A percentile compares a stretch with the other conserved stretches of the same genome.
phyloP scores from a whole-genome alignment of 2,888 invertebrate genomes.

The Brachypalpus laphriformis region DNA sequence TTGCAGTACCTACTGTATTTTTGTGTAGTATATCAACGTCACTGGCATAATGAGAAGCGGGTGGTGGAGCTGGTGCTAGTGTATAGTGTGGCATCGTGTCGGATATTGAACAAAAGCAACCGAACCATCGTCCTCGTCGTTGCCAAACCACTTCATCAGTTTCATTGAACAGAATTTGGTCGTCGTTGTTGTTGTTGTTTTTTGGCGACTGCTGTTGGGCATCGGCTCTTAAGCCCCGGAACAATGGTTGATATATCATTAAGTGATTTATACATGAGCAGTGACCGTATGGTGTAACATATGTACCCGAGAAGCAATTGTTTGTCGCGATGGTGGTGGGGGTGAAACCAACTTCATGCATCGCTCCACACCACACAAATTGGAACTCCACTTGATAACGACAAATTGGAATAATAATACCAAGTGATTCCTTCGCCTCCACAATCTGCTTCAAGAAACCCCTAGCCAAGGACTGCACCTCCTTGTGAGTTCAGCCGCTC shows the following conservation, averaged over 20 bases:
- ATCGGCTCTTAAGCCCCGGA: slow-evolving; percentile 58
- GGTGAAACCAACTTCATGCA: slow-evolving; percentile 29
- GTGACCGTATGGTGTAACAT: slow-evolving; percentile 57
- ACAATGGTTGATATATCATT: slow-evolving; percentile 70
- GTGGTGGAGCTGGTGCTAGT: slow-evolving; percentile 9
- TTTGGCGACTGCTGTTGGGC: slow-evolving; percentile 38
- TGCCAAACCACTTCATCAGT: slow-evolving; percentile 73
- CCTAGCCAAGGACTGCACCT: slow-evolving; percentile 52
- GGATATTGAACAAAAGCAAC: slow-evolving; percentile 61
- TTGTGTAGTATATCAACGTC: slow-evolving; percentile 28
- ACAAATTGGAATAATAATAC: slow-evolving; percentile 71
- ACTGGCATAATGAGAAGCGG: slow-evolving; percentile 51
- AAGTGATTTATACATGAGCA: slow-evolving; percentile 66
- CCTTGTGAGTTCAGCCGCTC: slow-evolving; percentile 60
- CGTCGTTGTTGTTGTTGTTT: slow-evolving; percentile 35
- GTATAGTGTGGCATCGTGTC: slow-evolving; percentile 49
- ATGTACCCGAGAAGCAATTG: slow-evolving; percentile 42
- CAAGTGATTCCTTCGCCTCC: slow-evolving; percentile 28
- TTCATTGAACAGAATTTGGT: slow-evolving; percentile 70
- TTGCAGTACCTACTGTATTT: slow-evolving; percentile 33
- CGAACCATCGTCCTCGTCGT: slow-evolving; percentile 51
- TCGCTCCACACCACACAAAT: slow-evolving; percentile 23
- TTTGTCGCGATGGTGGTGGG: slow-evolving; percentile 19
- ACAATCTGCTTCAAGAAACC: slow-evolving; percentile 35
- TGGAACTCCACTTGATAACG: slow-evolving; percentile 67